Evolutionary conservation across 2,888 invertebrate species (phyloP).

Genomic region (Ectemnius lituratus): DNA sequence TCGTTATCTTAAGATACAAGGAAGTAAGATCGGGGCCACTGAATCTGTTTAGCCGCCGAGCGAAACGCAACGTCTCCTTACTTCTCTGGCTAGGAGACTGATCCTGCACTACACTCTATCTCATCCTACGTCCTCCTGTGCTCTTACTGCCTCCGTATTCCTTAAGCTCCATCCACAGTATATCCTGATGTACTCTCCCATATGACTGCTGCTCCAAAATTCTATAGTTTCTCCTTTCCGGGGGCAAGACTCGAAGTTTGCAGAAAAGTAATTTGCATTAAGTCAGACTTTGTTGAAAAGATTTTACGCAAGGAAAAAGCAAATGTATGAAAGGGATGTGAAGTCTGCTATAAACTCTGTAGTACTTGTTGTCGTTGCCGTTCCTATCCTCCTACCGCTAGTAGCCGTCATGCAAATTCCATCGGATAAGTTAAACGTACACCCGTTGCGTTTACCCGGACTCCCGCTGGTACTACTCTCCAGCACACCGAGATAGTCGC

Average conservation of each 20-base stretch:
- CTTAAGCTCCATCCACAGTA: too few relatives aligned
- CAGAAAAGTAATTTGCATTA: too few relatives aligned
- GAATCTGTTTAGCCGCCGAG: conserved; percentile 55
- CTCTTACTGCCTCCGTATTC: background rate
- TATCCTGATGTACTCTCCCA: too few relatives aligned
- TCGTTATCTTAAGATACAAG: conserved; percentile 43
- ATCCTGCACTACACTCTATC: background rate
- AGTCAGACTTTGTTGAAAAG: too few relatives aligned
- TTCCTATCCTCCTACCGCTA: background rate
- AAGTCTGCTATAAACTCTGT: too few relatives aligned
- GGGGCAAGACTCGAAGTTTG: too few relatives aligned
- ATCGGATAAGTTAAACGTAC: conserved; percentile 33
- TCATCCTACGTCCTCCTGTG: background rate
- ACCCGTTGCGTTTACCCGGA: conserved; percentile 31
- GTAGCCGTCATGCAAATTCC: conserved; percentile 48
- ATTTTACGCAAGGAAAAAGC: too few relatives aligned
- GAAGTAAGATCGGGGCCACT: conserved; percentile 60
- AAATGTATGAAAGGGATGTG: too few relatives aligned
- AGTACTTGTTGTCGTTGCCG: too few relatives aligned
- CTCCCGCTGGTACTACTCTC: background rate
- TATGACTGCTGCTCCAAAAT: too few relatives aligned
- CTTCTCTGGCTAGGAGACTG: background rate
- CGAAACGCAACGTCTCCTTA: conserved; percentile 39
- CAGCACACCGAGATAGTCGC: background rate
- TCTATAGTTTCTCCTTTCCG: too few relatives aligned